Base-by-base conservation (phyloP, 2,113 vertebrate genomes). In the Sphaerodactylus townsendi region DNA sequence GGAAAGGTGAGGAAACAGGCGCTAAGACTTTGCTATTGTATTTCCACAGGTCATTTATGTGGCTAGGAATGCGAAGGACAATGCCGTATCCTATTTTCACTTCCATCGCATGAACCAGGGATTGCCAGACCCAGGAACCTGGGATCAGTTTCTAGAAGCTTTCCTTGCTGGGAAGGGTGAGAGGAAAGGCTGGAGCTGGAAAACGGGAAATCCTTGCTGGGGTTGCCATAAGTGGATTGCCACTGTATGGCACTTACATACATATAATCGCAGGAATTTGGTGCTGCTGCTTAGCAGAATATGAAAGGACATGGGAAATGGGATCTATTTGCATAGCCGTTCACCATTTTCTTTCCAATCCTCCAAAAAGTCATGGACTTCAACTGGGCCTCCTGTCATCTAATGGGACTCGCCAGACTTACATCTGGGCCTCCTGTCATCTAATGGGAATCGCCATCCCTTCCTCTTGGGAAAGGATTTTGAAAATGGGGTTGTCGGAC, bases 1-100 rank as follows among this genome's bases (percentile, higher is more conserved):
- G n/a, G n/a, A n/a, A 33, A 33, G 37, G 4, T 11, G 15, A 75
- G n/a, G 4, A 44, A 1, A 4, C 28, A n/a, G 46, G 25, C 19
- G 44, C 15, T 6, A 35, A 50, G 68, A 86, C 50, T 77, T 73
- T 50, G 28, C 25, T 35, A 15, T 14, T 7, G 50, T 73, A 5
- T 62, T 71, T 39, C 41, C 65, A 65, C 11, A 97, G 96, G 88
- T 96, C 10, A 92, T 97, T 70, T 97, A 97, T 33, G 84, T 96
- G 62, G 96, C 95, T 44, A 96, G 96, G 79, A 97, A 97, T 30
- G 92, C 95, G 14, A 97, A 97, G 84, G 97, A 97, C 90, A 94
- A 72, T 14, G 92, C 88, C 2, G 95, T 97, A 28, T 97, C 97
- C 30, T 96, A 95, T 81, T 97, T 94, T 81, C 94, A 97, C 78